Percentiles rank a stretch among this genome's conserved stretches.
Conservation (phyloP, 2,888 invertebrate genomes). For the Conus canariensis region DNA sequence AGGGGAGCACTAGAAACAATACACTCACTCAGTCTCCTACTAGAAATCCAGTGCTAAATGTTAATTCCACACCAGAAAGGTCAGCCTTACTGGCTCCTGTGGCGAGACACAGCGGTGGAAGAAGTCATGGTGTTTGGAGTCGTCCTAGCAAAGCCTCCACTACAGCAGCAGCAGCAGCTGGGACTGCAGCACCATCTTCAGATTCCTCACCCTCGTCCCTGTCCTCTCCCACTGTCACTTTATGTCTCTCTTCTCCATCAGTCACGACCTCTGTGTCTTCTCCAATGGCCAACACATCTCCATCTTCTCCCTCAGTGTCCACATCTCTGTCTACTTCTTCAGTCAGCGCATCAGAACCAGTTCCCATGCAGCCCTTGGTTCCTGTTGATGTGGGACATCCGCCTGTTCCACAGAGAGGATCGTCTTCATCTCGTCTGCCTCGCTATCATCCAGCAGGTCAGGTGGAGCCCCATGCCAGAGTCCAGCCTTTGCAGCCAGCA, state of each 20-base stretch:
- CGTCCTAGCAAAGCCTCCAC: slow-evolving; percentile 9
- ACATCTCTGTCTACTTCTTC: slow-evolving; percentile 17
- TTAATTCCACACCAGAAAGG: neutral
- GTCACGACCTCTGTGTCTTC: slow-evolving; percentile 23
- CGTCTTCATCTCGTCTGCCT: slow-evolving; percentile 25
- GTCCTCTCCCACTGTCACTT: neutral
- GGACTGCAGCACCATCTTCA: neutral
- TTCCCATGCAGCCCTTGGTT: neutral
- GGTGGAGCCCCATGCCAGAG: slow-evolving; percentile 4
- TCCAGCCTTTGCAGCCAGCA: slow-evolving; percentile 33
- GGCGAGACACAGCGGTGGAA: slow-evolving; percentile 13
- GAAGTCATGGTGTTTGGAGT: slow-evolving; percentile 15
- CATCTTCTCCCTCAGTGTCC: slow-evolving; percentile 4
- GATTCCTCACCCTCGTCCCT: neutral
- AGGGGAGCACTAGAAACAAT: slow-evolving; percentile 21
- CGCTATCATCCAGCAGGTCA: slow-evolving; percentile 34
- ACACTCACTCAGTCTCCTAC: neutral
- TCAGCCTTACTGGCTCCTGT: slow-evolving; percentile 20
- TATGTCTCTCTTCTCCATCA: neutral
- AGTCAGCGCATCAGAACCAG: slow-evolving; percentile 37
- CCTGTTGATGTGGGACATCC: neutral
- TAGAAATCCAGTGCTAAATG: neutral
- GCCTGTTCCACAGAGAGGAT: slow-evolving; percentile 6
- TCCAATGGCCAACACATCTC: slow-evolving; percentile 27
- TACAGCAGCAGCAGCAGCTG: neutral